Evolutionary conservation across 2,113 vertebrate genomes (phyloP), one percentile per base, ranked within the genome.

Genomic region (Prietella phreatophila): DNA sequence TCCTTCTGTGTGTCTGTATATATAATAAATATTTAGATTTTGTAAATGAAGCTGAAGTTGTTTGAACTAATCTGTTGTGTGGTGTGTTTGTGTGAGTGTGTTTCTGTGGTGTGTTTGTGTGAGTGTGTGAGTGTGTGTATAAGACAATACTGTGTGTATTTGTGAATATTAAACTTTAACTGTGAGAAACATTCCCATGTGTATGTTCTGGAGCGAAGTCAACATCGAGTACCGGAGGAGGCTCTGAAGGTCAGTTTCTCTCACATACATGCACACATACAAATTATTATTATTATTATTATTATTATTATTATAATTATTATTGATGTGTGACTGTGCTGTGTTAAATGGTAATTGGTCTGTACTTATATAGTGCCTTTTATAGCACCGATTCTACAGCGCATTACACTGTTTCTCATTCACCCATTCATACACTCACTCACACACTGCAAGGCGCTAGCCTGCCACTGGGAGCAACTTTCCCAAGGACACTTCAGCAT

Each of bases 221-320:
- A 98, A 90, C 98, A 99, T 94, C 96, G 95, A 79, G 96, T 99
- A n/a, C 98, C 98, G 0, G 98, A 99, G 93, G 98, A 99, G 91
- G 98, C 97, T 0, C 95, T 99, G 65, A 98, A 97, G 97, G 98
- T 99, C 39, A 61, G 91, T 83, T 39, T 30, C 61, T 5, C 63
- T 20, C 61, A 50, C 82, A 67, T 25, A 61, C 81, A 39, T 58
- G 13, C 58, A 39, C 81, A 25, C 58, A 42, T 5, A n/a, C 78
- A 53, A 56, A n/a, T 30, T 79, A 83, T 30, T 30, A 67, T n/a
- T 30, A 65, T n/a, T 30, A 30, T 65, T 30, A 14, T 65, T 30
- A 30, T 65, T 30, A 27, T 61, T 27, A 27, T 61, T 27, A 25
- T 25, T 27, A 27, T 65, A 14, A n/a, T 65, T 30, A 13, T 30